Evolutionary conservation across 2,113 vertebrate species (phyloP).

Genomic region (Callorhinus ursinus): DNA sequence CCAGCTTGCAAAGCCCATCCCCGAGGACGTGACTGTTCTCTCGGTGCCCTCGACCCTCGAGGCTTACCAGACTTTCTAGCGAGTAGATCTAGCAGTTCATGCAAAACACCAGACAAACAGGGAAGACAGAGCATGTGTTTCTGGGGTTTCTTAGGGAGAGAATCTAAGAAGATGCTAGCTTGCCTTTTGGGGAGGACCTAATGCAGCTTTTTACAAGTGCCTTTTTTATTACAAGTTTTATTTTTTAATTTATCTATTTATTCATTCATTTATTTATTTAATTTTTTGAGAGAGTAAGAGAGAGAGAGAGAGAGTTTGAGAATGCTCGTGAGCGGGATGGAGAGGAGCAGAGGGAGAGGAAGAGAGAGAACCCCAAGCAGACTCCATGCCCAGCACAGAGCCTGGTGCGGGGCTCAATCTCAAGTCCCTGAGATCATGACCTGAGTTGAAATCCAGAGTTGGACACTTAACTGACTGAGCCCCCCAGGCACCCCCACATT

Average conservation of each 20-base stretch:
- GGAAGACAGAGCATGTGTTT: accelerated
- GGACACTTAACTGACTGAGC: not conserved
- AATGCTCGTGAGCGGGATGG: not conserved
- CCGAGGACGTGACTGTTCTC: accelerated
- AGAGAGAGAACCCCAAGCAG: not conserved
- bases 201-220: no score
- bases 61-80: not conserved
- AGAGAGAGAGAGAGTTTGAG: not conserved
- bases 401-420: not conserved
- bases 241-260: not conserved
- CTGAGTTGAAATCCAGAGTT: not conserved
- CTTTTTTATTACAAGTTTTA: no score
- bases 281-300: not conserved
- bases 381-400: not conserved
- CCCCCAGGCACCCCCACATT: accelerated
- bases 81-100: no score
- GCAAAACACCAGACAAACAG: not conserved
- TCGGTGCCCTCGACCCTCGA: not conserved
- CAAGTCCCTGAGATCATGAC: not conserved
- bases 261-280: not conserved
- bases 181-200: no score
- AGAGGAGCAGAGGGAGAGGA: not conserved
- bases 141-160: not conserved
- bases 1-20: no score
- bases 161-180: not conserved